These are phyloP conservation scores for Craseonycteris thonglongyai DNA, from an alignment of 2,113 vertebrate species.

Conservation along the genomic window DNA sequence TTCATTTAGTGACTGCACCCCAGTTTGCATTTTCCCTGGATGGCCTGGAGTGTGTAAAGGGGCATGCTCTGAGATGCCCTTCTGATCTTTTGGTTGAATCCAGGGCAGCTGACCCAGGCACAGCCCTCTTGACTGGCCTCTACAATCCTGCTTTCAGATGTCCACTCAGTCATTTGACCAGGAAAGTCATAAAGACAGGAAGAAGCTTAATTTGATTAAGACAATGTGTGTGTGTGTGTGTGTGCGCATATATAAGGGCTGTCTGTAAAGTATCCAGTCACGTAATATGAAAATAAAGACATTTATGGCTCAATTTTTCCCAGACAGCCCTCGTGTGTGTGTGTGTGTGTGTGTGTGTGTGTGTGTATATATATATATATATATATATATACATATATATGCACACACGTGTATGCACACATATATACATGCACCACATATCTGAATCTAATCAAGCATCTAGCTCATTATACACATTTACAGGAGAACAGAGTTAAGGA, in stretches of 20 bases:
- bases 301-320: no score
- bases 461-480: not conserved
- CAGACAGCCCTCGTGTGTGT: no score
- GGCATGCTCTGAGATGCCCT: not conserved
- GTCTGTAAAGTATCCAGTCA: no score
- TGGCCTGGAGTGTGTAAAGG: no score
- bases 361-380: not conserved
- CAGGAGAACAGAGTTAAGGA: not conserved
- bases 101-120: not conserved
- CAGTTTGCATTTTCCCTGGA: not conserved
- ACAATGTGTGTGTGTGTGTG: no score
- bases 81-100: not conserved
- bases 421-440: not conserved
- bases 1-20: not conserved
- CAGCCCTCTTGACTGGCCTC: not conserved
- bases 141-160: not conserved
- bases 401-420: fast-evolving
- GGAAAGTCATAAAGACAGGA: not conserved
- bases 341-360: not conserved
- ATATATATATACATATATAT: not conserved
- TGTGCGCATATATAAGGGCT: not conserved
- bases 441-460: not conserved
- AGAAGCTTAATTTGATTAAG: not conserved
- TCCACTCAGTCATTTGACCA: not conserved
- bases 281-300: no score